Percentiles rank a stretch among this genome's conserved stretches.
Conservation (phyloP, 2,888 invertebrate species). For the Campoplex nolae region DNA sequence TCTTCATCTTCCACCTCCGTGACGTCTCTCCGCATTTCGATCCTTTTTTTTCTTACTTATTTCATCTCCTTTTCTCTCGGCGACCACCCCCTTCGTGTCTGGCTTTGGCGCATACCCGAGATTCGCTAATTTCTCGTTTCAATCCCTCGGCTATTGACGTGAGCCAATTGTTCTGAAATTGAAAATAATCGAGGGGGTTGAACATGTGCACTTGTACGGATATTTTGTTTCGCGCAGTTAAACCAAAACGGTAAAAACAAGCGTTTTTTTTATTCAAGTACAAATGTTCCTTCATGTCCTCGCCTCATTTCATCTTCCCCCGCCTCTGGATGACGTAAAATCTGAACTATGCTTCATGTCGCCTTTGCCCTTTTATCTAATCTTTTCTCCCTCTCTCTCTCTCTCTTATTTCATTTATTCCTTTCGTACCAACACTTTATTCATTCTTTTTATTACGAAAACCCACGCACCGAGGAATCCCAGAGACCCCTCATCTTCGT, state of each 20-base stretch:
- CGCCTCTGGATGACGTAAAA: background rate
- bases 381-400: background rate
- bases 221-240: background rate
- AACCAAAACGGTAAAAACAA: background rate
- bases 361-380: slow-evolving; percentile 15
- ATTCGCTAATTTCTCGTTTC: slow-evolving; percentile 41
- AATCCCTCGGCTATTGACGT: slow-evolving; percentile 38
- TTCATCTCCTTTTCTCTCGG: background rate
- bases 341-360: background rate
- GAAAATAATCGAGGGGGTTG: slow-evolving; percentile 2
- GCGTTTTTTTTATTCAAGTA: background rate
- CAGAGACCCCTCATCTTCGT: background rate
- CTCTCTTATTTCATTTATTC: background rate
- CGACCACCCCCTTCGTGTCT: background rate
- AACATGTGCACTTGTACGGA: background rate
- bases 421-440: background rate
- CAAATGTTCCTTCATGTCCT: background rate
- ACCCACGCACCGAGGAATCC: slow-evolving; percentile 8
- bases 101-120: slow-evolving; percentile 31
- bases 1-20: background rate
- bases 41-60: too few relatives aligned
- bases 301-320: too few relatives aligned
- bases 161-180: slow-evolving; percentile 13
- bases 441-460: background rate
- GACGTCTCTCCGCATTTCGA: background rate